Base-by-base conservation (phyloP, 2,888 invertebrate genomes). In the Steromphala cineraria region DNA sequence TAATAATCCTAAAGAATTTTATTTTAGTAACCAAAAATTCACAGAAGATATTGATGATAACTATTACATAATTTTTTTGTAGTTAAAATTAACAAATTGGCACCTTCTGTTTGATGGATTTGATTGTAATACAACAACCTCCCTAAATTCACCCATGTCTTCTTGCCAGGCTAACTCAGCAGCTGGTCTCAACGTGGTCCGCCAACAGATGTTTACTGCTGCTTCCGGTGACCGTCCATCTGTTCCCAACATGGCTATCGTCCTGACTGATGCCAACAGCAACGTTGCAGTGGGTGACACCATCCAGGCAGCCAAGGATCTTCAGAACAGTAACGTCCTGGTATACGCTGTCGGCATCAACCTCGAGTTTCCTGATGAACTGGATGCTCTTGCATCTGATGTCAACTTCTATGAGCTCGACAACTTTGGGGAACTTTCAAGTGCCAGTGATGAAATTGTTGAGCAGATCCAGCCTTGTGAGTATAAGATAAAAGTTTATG, bases 211-310 rank as follows among this genome's bases (percentile, higher is more conserved):
- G 79, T 82, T 89, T 17, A 81, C 83, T 1, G 75, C 77, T 1
- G 55, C 78, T 19, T 79, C 82, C 2, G 89, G 88, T 5, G 85
- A 86, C 46, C 82, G 89, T 79, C 77, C 78, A 4, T 81, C 83
- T 28, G 87, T 85, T 36, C 89, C 89, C 0, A 86, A 89, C 76
- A 84, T 86, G 19, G 82, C 87, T 15, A 77, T 89, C n/a, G 79
- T 89, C 17, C 84, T 89, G 7, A 89, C 89, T 1, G 88, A 90
- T 78, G 53, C 87, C 2, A 87, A 86, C 76, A 85, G 89, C 1
- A 84, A 88, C 80, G 71, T 82, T 0, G 85, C 85, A 28, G 82
- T 83, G 4, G 80, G 67, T 10, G 75, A 74, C 24, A 83, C 86
- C 4, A 83, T 85, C 17, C 21, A 74, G 40, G 83, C 83, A 8